These are phyloP conservation scores for Catamblyrhynchus diadema DNA, from an alignment of 2,797 vertebrate genomes.

Conservation along the genomic window DNA sequence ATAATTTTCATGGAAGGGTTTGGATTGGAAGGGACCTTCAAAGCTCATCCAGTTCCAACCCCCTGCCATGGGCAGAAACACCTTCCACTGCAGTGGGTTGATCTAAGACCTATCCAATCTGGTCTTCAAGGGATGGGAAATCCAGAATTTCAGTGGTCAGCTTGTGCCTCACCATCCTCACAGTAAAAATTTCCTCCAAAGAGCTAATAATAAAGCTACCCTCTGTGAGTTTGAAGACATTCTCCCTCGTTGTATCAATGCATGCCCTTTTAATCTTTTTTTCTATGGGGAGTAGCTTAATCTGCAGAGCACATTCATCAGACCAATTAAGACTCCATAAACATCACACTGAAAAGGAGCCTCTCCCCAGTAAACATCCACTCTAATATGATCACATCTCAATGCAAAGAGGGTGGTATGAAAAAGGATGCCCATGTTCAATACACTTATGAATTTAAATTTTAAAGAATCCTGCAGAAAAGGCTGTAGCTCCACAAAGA, in stretches of 20 bases:
- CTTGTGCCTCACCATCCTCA: not conserved
- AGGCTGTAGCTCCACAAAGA: slow-evolving; percentile 6
- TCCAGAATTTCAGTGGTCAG: not conserved
- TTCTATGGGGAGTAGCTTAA: not conserved
- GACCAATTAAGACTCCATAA: not conserved
- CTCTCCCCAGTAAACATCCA: slow-evolving; percentile 37
- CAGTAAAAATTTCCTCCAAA: not conserved
- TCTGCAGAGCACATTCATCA: not conserved
- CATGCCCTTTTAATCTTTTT: not conserved
- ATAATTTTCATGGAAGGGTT: not conserved
- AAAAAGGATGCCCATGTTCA: not conserved
- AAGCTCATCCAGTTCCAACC: not conserved
- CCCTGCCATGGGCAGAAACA: not conserved
- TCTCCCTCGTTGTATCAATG: not conserved
- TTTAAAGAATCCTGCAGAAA: not conserved
- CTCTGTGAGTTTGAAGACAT: not conserved
- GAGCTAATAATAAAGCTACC: not conserved
- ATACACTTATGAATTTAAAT: not conserved
- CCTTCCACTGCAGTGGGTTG: too few species aligned
- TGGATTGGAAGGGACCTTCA: not conserved
- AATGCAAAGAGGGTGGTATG: not conserved
- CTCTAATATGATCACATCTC: not conserved
- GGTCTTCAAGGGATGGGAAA: not conserved
- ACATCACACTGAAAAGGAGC: not conserved
- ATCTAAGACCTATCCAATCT: not conserved